Evolutionary conservation across 2,113 vertebrate species (phyloP), one percentile per base, ranked within the genome.

Genomic region (Mormyrus lacerda): DNA sequence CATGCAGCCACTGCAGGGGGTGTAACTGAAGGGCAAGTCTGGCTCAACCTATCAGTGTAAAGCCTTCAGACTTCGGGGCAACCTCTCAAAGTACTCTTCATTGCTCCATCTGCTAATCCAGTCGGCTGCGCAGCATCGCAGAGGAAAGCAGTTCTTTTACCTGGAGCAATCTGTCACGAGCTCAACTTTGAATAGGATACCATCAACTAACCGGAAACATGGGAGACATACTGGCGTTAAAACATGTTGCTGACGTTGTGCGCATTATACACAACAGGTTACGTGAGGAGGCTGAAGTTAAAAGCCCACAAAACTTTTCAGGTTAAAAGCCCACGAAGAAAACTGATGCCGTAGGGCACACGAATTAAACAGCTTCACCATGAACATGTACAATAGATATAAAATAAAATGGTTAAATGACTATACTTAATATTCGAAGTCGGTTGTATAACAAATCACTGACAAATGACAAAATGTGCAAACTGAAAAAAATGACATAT

Each of bases 11-110:
- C 82, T n/a, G 24, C 21, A 10, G 39, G 82, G 44, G 44, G 42
- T 45, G 42, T 45, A 84, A 84, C 82, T 84, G 82, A n/a, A 44
- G 82, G 82, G 42, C 39, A 47, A 84, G 82, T 84, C 73, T 42
- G 92, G 92, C 93, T 91, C 90, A 91, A 91, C 92, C 61, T 89
- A 92, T 91, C 88, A 91, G 91, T 94, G 93, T 95, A 92, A 93
- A 94, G 92, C 91, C 92, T 93, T 92, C 93, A 92, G 94, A 93
- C 93, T 94, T 93, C 93, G 93, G 93, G 94, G 94, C 93, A 93
- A 93, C 91, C 93, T 24, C 94, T 95, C 93, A 91, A 93, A 93
- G 94, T 94, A 93, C 89, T 93, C 91, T 93, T 96, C 95, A 96
- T 95, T 95, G 96, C 92, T 90, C 90, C 69, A 91, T 91, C 92